These are phyloP conservation scores for Sinocyclocheilus maitianheensis DNA, from an alignment of 2,113 vertebrate species.

Conservation along the genomic window DNA sequence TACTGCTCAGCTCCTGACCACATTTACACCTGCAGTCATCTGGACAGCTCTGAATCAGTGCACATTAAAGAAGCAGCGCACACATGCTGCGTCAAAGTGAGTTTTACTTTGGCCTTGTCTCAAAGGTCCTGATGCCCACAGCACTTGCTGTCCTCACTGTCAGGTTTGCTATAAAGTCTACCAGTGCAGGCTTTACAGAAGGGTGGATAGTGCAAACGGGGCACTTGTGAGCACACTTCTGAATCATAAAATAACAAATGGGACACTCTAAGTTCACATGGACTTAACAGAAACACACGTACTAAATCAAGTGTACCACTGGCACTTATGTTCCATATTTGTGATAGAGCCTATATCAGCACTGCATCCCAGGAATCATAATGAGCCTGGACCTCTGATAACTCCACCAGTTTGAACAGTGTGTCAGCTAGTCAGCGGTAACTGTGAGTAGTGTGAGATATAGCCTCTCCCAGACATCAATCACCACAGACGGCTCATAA, in stretches of 20 bases:
- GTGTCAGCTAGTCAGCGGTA: slow-evolving; percentile 37
- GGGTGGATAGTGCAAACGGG: neutral
- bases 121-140: neutral
- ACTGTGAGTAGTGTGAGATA: slow-evolving; percentile 44
- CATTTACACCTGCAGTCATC: neutral
- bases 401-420: slow-evolving; percentile 36
- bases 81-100: too few species aligned
- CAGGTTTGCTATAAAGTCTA: neutral
- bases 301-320: neutral
- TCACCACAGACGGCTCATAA: slow-evolving; percentile 49
- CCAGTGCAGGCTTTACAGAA: neutral
- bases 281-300: neutral
- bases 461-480: slow-evolving; percentile 35
- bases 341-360: neutral
- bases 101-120: too few species aligned
- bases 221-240: neutral
- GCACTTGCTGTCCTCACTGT: neutral
- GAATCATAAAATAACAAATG: neutral
- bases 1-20: too few species aligned
- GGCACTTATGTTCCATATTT: neutral
- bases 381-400: slow-evolving; percentile 10
- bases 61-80: too few species aligned
- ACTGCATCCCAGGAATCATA: slow-evolving; percentile 25
- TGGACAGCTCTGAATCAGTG: neutral
- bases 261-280: neutral